Evolutionary conservation across 2,888 invertebrate species (phyloP), one percentile per base, ranked within the genome.

Genomic region (Tubiluchus corallicola): DNA sequence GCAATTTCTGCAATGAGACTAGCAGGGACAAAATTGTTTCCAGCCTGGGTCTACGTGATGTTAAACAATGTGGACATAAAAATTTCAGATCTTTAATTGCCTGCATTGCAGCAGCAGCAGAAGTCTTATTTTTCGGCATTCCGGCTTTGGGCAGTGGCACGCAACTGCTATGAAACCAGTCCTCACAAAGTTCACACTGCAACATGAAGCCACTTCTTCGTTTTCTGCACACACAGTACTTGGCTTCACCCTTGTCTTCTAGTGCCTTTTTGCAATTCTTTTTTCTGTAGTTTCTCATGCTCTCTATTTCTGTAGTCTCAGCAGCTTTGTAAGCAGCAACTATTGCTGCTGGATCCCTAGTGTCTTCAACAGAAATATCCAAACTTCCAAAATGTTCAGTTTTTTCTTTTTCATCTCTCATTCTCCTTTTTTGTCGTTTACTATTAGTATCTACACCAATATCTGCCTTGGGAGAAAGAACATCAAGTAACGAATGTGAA

Each of bases 11-110:
- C 43, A 83, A 67, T 1, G 82, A 79, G 47, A 87, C 81, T 42
- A 84, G 66, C 40, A 83, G 67, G 9, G 76, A 72, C 42, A 82
- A 64, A 51, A 84, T 81, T 0, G 81, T 78, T 61, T 87, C 88
- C 5, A 92, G 67, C 0, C 82, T 71, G 1, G 87, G 85, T 43
- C 92, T 72, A 48, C 82, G 76, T 2, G 90, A 85, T 45, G 92
- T 73, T 59, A 79, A 72, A 65, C 94, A 96, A 55, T 80, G 76
- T 0, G 82, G 79, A 59, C 94, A 94, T n/a, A n/a, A n/a, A n/a
- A n/a, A n/a, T n/a, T n/a, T n/a, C n/a, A n/a, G n/a, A n/a, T n/a
- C n/a, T n/a, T n/a, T n/a, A n/a, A n/a, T n/a, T n/a, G n/a, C n/a
- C n/a, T n/a, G n/a, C n/a, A n/a, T n/a, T n/a, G n/a, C n/a, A n/a